Evolutionary conservation across 2,113 vertebrate species (phyloP).

Genomic region (Rousettus leschenaultii): DNA sequence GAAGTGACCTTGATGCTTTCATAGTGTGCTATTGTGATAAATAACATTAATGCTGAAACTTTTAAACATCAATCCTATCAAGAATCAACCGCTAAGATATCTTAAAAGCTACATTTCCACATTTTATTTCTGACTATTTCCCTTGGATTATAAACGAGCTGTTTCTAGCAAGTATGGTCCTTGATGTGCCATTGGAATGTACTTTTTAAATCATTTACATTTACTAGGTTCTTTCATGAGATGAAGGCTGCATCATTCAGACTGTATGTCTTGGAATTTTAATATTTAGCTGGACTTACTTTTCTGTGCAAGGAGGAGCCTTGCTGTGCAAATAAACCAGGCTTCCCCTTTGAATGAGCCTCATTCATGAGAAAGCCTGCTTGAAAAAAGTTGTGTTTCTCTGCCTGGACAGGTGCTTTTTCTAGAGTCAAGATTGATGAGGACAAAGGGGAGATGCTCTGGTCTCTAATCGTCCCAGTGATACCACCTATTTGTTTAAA

Average conservation of each 20-base stretch:
- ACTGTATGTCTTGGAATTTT: background rate
- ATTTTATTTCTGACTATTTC: conserved; percentile 30
- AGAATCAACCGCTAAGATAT: conserved; percentile 9
- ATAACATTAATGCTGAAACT: conserved; percentile 7
- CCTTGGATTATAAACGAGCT: background rate
- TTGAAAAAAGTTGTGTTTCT: background rate
- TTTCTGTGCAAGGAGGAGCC: background rate
- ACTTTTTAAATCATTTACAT: conserved; percentile 38
- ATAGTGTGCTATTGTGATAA: conserved; percentile 5
- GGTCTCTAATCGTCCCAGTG: background rate
- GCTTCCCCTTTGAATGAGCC: background rate
- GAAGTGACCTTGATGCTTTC: conserved; percentile 44
- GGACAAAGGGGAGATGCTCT: background rate
- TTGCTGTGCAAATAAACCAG: background rate
- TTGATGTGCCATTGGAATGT: background rate
- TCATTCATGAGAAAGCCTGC: background rate
- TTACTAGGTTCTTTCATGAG: conserved; percentile 36
- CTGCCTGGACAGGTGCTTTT: background rate
- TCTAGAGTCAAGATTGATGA: background rate
- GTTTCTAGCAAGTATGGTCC: background rate
- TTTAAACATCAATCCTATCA: conserved; percentile 34
- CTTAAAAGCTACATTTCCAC: conserved; percentile 18
- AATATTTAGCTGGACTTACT: background rate
- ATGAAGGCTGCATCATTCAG: background rate
- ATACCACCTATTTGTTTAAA: background rate